These are phyloP conservation scores for Neocrepidodera transversa DNA, from an alignment of 2,888 invertebrate genomes.

Conservation along the genomic window DNA sequence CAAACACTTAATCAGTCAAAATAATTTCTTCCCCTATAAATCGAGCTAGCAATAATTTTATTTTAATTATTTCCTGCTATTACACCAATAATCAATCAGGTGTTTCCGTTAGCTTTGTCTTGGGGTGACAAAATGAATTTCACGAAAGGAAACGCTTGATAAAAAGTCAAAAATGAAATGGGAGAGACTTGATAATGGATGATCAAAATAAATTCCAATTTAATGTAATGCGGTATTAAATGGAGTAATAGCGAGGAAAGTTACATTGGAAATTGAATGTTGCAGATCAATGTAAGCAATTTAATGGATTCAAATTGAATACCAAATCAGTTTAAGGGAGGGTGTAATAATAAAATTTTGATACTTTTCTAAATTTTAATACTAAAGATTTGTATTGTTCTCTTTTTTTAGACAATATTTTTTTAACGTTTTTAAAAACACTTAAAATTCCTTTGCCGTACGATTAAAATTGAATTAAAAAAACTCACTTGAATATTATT, in stretches of 20 bases:
- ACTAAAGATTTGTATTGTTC: too few relatives aligned
- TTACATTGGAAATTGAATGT: slow-evolving; percentile 20
- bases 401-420: too few relatives aligned
- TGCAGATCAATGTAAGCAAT: slow-evolving; percentile 12
- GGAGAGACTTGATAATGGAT: slow-evolving; percentile 13
- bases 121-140: slow-evolving; percentile 1
- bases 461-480: too few relatives aligned
- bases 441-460: too few relatives aligned
- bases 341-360: neutral
- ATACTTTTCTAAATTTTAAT: too few relatives aligned
- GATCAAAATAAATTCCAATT: slow-evolving; percentile 12
- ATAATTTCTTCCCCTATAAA: too few relatives aligned
- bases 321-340: neutral
- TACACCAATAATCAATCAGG: slow-evolving; percentile 6
- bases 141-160: neutral
- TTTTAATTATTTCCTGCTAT: neutral
- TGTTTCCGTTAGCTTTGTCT: slow-evolving; percentile 2
- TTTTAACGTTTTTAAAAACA: too few relatives aligned
- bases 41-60: too few relatives aligned
- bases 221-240: slow-evolving; percentile 19
- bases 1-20: too few relatives aligned
- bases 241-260: slow-evolving; percentile 17
- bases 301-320: slow-evolving; percentile 15
- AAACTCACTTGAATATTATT: too few relatives aligned
- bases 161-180: neutral